Base-by-base conservation (phyloP, 2,888 invertebrate species). In the Machimus atricapillus region DNA sequence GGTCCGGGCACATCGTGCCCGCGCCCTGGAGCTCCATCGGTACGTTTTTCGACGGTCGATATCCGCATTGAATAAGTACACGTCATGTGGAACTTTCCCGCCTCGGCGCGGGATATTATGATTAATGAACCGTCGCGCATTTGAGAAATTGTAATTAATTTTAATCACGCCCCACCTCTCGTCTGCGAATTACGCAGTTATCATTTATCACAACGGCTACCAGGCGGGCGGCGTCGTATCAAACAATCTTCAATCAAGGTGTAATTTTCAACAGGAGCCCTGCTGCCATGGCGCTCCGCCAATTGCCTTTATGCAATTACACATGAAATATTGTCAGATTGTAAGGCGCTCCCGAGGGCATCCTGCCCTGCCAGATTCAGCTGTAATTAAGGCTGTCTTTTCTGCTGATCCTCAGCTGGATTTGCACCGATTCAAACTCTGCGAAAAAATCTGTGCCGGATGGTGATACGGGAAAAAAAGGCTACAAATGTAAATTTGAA, bases 81-180 rank as follows among this genome's bases (percentile, higher is more conserved):
- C 82, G 23, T 83, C 66, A 83, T 83, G 66, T 83, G 66, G 37
- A 83, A 83, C 82, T 82, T 82, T 37, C 9, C 7, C 12, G 66
- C 66, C 82, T 66, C 52, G 19, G 27, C 19, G 31, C 56, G 40
- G 46, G 46, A 46, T 85, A 43, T 85, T 85, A 85, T 85, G 85
- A 85, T 85, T 85, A 85, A 85, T 85, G 85, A 85, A 74, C 46
- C 73, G 27, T 85, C 85, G 85, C 73, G 74, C 43, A 19, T 46
- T 85, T 85, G 74, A 85, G 85, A 85, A 85, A 85, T 74, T 85
- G 85, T 85, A 85, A 85, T 85, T 85, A 85, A 85, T 85, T 85
- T 85, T 85, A 85, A 85, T 85, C 85, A 74, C 74, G 74, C 85
- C 43, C 43, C 66, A 27, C 66, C 43, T 19, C 31, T 14, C 66